Evolutionary conservation across 2,888 invertebrate species (phyloP).

Genomic region (Frankliniella fusca): DNA sequence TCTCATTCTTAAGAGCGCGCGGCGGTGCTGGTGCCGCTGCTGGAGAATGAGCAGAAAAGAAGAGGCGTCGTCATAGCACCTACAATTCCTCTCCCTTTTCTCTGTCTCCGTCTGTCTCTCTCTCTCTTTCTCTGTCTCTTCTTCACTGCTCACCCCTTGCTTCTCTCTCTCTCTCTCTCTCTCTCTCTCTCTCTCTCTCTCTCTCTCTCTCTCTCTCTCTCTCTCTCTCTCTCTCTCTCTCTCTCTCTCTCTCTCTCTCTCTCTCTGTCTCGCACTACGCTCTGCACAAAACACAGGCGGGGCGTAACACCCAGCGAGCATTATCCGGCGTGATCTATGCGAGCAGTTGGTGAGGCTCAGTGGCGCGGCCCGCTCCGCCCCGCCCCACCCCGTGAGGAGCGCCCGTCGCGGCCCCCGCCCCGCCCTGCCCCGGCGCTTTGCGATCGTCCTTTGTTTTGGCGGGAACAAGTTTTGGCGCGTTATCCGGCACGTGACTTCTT

Average conservation of each 20-base stretch:
- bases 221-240: constrained; percentile 8
- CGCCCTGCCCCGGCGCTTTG: neutral
- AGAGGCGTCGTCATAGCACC: constrained; percentile 21
- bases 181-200: neutral
- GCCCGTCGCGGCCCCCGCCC: constrained; percentile 1
- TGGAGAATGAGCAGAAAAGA: constrained; percentile 22
- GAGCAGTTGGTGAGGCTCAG: constrained; percentile 9
- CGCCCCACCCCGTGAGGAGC: neutral
- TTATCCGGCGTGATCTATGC: constrained; percentile 20
- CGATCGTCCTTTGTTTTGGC: constrained; percentile 26
- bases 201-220: neutral
- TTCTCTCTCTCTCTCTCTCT: neutral
- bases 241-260: neutral
- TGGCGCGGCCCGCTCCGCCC: neutral
- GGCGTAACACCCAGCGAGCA: neutral
- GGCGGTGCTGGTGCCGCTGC: neutral
- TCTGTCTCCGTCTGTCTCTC: constrained; percentile 5
- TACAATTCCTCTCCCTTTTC: constrained; percentile 8
- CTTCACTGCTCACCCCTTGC: neutral
- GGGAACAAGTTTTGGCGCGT: constrained; percentile 25
- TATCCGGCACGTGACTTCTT: constrained; percentile 12
- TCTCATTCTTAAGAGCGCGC: constrained; percentile 27
- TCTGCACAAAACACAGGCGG: neutral
- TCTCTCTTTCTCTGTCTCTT: too few relatives aligned
- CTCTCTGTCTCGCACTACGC: neutral